Conservation (phyloP, 92 coral and sea anemone species). For the Actinostola sp. region DNA sequence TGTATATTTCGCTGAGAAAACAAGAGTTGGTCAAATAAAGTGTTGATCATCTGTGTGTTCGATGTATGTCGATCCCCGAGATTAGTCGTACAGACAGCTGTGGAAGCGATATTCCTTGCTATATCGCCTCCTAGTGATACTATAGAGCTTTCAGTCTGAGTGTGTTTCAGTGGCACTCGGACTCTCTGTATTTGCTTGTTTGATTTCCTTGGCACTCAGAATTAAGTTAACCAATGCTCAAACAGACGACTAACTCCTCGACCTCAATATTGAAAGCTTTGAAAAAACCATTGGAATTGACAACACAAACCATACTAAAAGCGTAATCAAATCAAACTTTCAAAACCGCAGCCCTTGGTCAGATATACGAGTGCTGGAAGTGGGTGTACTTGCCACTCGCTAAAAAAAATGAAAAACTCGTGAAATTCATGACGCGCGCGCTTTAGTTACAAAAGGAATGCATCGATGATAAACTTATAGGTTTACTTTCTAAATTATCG, state of each 20-base stretch:
- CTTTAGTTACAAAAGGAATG: background rate
- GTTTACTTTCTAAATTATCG: constrained; percentile 10
- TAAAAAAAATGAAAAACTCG: too few species aligned
- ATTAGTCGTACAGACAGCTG: too few species aligned
- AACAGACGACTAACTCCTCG: constrained; percentile 1
- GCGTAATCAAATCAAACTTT: constrained; percentile 14
- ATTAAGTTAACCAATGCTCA: constrained; percentile 14
- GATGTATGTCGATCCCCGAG: constrained; percentile 9
- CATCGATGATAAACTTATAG: background rate
- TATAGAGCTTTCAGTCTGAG: background rate
- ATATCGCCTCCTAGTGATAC: too few species aligned
- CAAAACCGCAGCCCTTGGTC: constrained; percentile 23
- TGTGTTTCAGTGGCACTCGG: too few species aligned
- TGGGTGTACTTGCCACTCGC: background rate
- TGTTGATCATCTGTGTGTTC: constrained; percentile 19
- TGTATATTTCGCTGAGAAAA: constrained; percentile 5
- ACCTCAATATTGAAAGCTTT: constrained; percentile 17
- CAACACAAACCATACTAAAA: constrained; percentile 4
- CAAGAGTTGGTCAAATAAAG: constrained; percentile 6
- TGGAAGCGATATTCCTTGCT: background rate
- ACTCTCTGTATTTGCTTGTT: background rate
- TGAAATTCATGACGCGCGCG: too few species aligned
- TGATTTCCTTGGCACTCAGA: background rate
- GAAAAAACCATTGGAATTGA: constrained; percentile 13
- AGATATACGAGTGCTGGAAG: background rate